Conservation (phyloP, 2,113 vertebrate species). For the Sinocyclocheilus anophthalmus region DNA sequence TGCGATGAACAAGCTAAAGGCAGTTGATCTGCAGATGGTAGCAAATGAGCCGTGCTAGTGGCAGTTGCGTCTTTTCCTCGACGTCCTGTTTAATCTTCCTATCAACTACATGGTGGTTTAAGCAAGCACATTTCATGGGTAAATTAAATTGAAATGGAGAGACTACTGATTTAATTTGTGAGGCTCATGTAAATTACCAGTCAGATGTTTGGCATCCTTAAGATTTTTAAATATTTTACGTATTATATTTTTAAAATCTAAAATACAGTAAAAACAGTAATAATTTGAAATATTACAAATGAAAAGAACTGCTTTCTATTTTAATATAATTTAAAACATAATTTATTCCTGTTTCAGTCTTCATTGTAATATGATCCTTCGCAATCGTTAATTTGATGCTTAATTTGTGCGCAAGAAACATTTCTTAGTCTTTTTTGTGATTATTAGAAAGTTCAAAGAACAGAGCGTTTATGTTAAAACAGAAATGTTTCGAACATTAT, state of each 20-base stretch:
- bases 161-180: background rate
- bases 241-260: background rate
- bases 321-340: too few relatives aligned
- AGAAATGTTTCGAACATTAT: background rate
- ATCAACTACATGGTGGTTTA: conserved; percentile 15
- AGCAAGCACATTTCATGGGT: background rate
- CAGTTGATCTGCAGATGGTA: conserved; percentile 10
- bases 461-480: background rate
- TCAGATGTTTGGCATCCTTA: background rate
- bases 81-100: background rate
- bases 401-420: too few relatives aligned
- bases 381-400: too few relatives aligned
- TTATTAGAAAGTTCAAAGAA: too few relatives aligned
- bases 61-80: background rate
- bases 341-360: too few relatives aligned
- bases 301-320: too few relatives aligned
- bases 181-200: background rate
- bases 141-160: background rate
- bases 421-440: too few relatives aligned
- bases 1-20: conserved; percentile 12
- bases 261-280: background rate
- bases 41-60: conserved; percentile 15
- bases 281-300: too few relatives aligned
- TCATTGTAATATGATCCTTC: too few relatives aligned
- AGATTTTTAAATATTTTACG: background rate